A percentile compares a stretch with the other conserved stretches of the same genome.
Conservation (phyloP, 2,797 vertebrate species). For the Capromys pilorides region DNA sequence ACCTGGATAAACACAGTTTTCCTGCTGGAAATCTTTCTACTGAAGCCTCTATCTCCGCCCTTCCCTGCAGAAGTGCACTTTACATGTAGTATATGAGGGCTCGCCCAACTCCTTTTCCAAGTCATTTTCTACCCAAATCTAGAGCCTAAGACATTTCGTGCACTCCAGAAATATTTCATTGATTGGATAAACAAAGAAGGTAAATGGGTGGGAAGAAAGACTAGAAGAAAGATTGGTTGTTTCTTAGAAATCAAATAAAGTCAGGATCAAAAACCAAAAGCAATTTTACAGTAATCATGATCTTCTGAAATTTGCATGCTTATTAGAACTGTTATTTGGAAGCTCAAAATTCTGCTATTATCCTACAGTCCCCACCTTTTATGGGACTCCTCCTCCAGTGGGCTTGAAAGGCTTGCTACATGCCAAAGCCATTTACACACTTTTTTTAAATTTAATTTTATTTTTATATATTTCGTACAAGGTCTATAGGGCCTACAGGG, state of each 20-base stretch:
- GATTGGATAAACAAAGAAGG: background rate
- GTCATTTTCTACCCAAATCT: background rate
- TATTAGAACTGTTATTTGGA: background rate
- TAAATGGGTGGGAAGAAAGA: background rate
- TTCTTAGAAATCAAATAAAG: constrained; percentile 23
- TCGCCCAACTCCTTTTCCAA: background rate
- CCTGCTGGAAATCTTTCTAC: background rate
- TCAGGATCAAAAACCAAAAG: constrained; percentile 3
- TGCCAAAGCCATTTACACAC: background rate
- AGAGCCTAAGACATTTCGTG: background rate
- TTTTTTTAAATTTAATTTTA: background rate
- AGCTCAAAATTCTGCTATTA: background rate
- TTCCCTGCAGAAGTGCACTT: background rate
- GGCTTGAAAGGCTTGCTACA: background rate
- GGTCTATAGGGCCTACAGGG: too few species aligned
- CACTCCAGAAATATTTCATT: background rate
- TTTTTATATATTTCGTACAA: too few species aligned
- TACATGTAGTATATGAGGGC: background rate
- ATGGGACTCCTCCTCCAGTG: background rate
- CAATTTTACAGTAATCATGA: background rate
- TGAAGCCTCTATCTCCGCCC: background rate
- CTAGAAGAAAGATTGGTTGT: background rate
- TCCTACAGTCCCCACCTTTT: background rate
- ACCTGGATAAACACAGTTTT: constrained; percentile 23
- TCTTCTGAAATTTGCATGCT: background rate